phyloP scores from a whole-genome alignment of 2,888 invertebrate species.

The Notodonta ziczac region DNA sequence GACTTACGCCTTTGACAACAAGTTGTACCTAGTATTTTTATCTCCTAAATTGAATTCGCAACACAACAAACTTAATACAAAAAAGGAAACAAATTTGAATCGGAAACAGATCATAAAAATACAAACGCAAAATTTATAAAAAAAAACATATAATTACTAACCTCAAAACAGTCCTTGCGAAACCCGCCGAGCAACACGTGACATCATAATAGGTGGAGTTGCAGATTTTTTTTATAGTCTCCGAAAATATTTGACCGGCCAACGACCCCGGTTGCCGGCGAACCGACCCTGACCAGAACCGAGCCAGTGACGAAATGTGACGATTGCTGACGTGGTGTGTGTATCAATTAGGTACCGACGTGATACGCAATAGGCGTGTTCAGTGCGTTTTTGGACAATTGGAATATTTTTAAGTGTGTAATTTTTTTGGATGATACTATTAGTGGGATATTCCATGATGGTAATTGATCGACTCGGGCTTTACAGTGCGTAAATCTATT shows the following conservation, averaged over 20 bases:
- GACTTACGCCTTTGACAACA: too few relatives aligned
- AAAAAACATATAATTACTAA: constrained; percentile 36
- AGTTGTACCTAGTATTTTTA: too few relatives aligned
- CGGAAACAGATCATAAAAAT: constrained; percentile 8
- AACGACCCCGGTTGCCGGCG: constrained; percentile 56
- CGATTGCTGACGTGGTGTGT: constrained; percentile 40
- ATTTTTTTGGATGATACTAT: too few relatives aligned
- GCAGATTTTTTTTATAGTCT: constrained; percentile 68
- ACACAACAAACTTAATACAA: background rate
- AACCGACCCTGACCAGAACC: constrained; percentile 63
- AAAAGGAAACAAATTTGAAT: background rate
- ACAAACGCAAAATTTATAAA: constrained; percentile 8
- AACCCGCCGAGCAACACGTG: constrained; percentile 57
- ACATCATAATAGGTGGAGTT: constrained; percentile 70
- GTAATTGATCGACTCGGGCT: too few relatives aligned
- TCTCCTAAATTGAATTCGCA: background rate
- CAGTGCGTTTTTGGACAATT: background rate
- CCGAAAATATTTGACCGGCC: constrained; percentile 76
- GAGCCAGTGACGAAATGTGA: constrained; percentile 62
- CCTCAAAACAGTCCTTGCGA: constrained; percentile 46
- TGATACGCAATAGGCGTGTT: constrained; percentile 10
- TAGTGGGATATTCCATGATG: too few relatives aligned
- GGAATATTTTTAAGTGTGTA: background rate
- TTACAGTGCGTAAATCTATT: too few relatives aligned
- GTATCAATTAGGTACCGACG: constrained; percentile 31